phyloP scores from a whole-genome alignment of 1,140 invertebrate species.

The Drosophila rhopaloa region DNA sequence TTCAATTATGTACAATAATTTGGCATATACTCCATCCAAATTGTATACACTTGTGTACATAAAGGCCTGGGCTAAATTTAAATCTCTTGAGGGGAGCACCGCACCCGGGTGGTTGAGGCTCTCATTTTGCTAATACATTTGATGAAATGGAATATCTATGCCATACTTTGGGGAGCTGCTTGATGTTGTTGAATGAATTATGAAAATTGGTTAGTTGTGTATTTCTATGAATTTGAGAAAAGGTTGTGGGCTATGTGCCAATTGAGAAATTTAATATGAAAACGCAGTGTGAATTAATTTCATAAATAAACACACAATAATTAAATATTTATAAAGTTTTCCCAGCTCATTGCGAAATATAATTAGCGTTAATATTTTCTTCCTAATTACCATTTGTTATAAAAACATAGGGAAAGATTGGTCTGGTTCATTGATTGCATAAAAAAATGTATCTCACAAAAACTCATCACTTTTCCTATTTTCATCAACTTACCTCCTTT shows the following conservation, averaged over 20 bases:
- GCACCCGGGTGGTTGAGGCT: slow-evolving; percentile 1
- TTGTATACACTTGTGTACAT: slow-evolving; percentile 10
- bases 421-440: background rate
- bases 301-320: too few species aligned
- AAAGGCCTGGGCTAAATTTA: slow-evolving; percentile 37
- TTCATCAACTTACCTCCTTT: slow-evolving; percentile 56
- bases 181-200: slow-evolving; percentile 34
- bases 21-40: slow-evolving; percentile 19
- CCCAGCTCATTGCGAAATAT: too few species aligned
- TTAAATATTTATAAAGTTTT: too few species aligned
- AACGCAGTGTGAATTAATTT: background rate
- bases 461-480: background rate
- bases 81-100: slow-evolving; percentile 25
- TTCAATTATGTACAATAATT: slow-evolving; percentile 79
- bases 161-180: slow-evolving; percentile 29
- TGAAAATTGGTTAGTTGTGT: slow-evolving; percentile 25
- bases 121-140: slow-evolving; percentile 33
- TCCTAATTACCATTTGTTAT: too few species aligned
- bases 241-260: background rate
- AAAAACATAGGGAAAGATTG: too few species aligned
- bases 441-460: background rate
- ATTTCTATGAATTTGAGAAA: slow-evolving; percentile 2
- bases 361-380: too few species aligned
- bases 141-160: slow-evolving; percentile 50
- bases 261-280: background rate